phyloP scores from a whole-genome alignment of 2,888 invertebrate species.

The Aleiodes leptofemur region DNA sequence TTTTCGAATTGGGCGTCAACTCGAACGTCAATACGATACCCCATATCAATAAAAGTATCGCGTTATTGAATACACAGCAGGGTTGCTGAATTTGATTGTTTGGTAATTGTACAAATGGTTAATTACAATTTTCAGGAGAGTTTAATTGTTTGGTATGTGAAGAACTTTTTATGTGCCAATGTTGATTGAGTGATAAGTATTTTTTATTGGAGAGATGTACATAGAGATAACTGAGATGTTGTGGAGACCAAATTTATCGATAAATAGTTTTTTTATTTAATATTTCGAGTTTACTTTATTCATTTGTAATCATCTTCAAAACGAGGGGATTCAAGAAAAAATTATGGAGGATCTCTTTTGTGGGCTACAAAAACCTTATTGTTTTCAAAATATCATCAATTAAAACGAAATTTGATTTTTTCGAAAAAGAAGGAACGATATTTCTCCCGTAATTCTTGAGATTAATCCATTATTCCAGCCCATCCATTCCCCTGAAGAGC shows the following conservation, averaged over 20 bases:
- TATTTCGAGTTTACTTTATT: neutral
- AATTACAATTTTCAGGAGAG: neutral
- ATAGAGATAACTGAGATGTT: neutral
- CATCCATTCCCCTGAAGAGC: too few relatives aligned
- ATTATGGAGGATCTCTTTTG: too few relatives aligned
- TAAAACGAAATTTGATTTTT: too few relatives aligned
- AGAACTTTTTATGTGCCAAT: neutral
- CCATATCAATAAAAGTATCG: constrained; percentile 87
- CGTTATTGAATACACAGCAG: constrained; percentile 88
- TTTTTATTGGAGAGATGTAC: too few relatives aligned
- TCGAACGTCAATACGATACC: constrained; percentile 86
- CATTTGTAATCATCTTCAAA: neutral
- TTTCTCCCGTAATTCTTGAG: too few relatives aligned
- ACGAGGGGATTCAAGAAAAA: too few relatives aligned
- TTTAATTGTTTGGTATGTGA: neutral
- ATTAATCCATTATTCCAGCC: too few relatives aligned
- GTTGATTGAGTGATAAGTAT: too few relatives aligned
- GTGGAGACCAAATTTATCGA: constrained; percentile 12
- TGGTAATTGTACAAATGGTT: neutral
- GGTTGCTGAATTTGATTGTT: constrained; percentile 79
- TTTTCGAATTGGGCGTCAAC: constrained; percentile 88
- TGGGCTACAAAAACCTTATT: too few relatives aligned
- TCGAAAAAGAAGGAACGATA: too few relatives aligned
- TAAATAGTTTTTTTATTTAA: constrained; percentile 10
- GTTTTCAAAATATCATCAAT: too few relatives aligned